Evolutionary conservation across 2,113 vertebrate genomes (phyloP).

Genomic region (Hippocampus guttulatus): DNA sequence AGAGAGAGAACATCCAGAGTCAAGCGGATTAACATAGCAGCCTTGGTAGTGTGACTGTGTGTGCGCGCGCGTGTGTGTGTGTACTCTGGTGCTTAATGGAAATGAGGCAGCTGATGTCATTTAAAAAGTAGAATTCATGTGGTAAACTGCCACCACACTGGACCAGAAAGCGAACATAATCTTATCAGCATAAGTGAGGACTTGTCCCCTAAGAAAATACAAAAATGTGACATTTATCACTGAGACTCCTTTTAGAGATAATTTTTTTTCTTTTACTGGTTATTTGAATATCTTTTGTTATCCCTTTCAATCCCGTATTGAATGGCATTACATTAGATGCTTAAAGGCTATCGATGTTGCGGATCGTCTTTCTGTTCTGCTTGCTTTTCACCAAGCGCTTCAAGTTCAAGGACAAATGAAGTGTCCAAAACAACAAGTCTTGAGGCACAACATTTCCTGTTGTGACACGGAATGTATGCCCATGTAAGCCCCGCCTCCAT

Average conservation of each 20-base stretch:
- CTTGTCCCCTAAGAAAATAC: background rate
- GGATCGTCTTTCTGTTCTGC: background rate
- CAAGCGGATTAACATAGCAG: slow-evolving; percentile 37
- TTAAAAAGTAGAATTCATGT: background rate
- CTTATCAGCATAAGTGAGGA: background rate
- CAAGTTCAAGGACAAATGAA: background rate
- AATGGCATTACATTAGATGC: no score
- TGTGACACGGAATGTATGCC: background rate
- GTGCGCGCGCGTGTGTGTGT: background rate
- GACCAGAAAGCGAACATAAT: slow-evolving; percentile 1
- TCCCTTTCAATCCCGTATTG: no score
- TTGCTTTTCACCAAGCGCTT: background rate
- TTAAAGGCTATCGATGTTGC: background rate
- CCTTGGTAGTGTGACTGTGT: background rate
- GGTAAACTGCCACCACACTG: background rate
- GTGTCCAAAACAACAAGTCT: background rate
- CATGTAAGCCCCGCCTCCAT: background rate
- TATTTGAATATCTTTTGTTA: background rate
- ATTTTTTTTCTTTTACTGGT: background rate
- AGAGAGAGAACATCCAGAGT: slow-evolving; percentile 32
- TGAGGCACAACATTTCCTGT: slow-evolving; percentile 7
- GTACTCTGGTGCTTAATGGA: slow-evolving; percentile 7
- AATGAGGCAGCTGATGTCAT: slow-evolving; percentile 10
- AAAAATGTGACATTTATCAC: background rate
- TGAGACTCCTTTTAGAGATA: background rate